A percentile compares a stretch with the other conserved stretches of the same genome.
Evolutionary conservation across 1,140 invertebrate species (phyloP).

Genomic region (Drosophila mayri): DNA sequence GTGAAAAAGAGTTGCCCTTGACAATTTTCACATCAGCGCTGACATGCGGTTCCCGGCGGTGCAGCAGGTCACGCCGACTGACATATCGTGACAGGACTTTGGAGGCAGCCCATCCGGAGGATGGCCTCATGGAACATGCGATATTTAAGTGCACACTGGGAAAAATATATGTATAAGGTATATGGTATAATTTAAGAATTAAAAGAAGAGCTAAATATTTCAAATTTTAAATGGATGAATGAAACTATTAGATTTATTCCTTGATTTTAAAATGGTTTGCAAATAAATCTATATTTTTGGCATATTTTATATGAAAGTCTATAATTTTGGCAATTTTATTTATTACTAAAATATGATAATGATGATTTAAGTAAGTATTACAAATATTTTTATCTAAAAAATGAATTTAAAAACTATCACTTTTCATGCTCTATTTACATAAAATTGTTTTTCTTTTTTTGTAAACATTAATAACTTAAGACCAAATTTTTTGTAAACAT

Average conservation of each 20-base stretch:
- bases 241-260: not conserved
- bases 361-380: not conserved
- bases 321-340: not conserved
- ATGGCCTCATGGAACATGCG: conserved; percentile 9
- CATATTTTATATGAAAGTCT: not conserved
- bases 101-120: conserved; percentile 7
- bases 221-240: not conserved
- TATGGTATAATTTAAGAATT: not conserved
- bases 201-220: not conserved
- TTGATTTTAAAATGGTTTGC: not conserved
- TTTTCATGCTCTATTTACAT: not conserved
- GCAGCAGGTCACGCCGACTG: conserved; percentile 30
- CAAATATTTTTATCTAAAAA: not conserved
- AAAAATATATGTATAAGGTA: not conserved
- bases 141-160: conserved; percentile 19
- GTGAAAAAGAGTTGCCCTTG: conserved; percentile 30
- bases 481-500: not conserved
- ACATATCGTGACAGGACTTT: conserved; percentile 32
- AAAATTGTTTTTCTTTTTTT: not conserved
- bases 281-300: not conserved
- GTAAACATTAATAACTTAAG: not conserved
- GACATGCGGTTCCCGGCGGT: conserved; percentile 30
- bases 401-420: not conserved
- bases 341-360: not conserved
- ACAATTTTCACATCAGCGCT: conserved; percentile 40